A percentile compares a stretch with the other conserved stretches of the same genome.
Evolutionary conservation across 2,797 vertebrate genomes (phyloP).

Genomic region (Anguilla obscura): DNA sequence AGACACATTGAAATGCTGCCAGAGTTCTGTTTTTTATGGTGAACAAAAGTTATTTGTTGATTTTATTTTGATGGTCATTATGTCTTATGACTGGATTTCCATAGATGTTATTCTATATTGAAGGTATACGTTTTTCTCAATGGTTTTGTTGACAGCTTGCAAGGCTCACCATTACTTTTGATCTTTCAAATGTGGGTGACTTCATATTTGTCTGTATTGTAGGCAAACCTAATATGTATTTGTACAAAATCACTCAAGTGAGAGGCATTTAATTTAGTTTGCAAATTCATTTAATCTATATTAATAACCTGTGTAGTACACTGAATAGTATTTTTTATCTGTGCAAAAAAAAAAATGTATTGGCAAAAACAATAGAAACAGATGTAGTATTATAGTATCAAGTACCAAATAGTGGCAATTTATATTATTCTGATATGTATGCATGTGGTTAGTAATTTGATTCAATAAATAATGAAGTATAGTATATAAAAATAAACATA

Average conservation of each 20-base stretch:
- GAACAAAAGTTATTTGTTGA: neutral
- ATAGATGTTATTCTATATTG: neutral
- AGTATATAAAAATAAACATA: neutral
- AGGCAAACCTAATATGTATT: neutral
- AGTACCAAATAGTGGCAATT: neutral
- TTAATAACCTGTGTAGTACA: constrained; percentile 46
- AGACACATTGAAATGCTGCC: neutral
- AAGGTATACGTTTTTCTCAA: neutral
- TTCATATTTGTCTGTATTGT: constrained; percentile 12
- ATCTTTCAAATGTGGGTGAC: neutral
- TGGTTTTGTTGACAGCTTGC: neutral
- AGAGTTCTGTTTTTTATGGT: neutral
- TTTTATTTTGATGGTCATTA: neutral
- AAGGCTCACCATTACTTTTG: neutral
- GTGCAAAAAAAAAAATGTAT: neutral
- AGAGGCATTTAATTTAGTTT: constrained; percentile 19
- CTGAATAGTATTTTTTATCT: neutral
- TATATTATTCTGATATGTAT: neutral
- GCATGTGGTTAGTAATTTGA: neutral
- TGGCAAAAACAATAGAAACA: neutral
- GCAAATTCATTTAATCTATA: constrained; percentile 4
- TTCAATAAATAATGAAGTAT: neutral
- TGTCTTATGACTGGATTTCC: neutral
- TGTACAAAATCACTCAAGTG: neutral
- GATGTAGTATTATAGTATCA: neutral